These are phyloP conservation scores for Nemurella pictetii DNA, from an alignment of 2,888 invertebrate genomes.

Conservation along the genomic window DNA sequence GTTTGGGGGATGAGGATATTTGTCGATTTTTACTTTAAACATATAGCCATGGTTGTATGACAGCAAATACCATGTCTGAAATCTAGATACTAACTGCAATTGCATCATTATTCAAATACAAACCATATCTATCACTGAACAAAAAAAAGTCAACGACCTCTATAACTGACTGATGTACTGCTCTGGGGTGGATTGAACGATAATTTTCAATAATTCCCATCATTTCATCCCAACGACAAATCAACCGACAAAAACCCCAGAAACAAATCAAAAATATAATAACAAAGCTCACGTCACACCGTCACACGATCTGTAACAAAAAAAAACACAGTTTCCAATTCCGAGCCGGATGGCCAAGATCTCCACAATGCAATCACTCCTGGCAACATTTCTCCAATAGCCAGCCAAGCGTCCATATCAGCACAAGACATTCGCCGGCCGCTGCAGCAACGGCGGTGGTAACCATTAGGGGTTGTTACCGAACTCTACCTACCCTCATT, in stretches of 20 bases:
- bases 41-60: too few relatives aligned
- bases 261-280: neutral
- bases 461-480: neutral
- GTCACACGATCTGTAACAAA: neutral
- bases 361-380: neutral
- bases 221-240: neutral
- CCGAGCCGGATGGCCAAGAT: neutral
- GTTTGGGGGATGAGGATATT: too few relatives aligned
- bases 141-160: too few relatives aligned
- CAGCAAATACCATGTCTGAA: too few relatives aligned
- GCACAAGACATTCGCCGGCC: neutral
- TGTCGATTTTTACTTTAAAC: too few relatives aligned
- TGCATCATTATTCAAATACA: too few relatives aligned
- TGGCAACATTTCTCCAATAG: neutral
- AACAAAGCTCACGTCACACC: neutral
- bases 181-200: too few relatives aligned
- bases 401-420: neutral
- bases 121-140: too few relatives aligned
- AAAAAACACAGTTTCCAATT: neutral
- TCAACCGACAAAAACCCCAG: neutral
- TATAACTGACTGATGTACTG: too few relatives aligned
- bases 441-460: neutral
- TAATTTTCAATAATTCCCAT: too few relatives aligned
- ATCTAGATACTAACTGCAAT: too few relatives aligned
- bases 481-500: neutral